Percentiles rank a stretch among this genome's conserved stretches.
Evolutionary conservation across 1,140 invertebrate species (phyloP).

Genomic region (Luehdorfia chinensis): DNA sequence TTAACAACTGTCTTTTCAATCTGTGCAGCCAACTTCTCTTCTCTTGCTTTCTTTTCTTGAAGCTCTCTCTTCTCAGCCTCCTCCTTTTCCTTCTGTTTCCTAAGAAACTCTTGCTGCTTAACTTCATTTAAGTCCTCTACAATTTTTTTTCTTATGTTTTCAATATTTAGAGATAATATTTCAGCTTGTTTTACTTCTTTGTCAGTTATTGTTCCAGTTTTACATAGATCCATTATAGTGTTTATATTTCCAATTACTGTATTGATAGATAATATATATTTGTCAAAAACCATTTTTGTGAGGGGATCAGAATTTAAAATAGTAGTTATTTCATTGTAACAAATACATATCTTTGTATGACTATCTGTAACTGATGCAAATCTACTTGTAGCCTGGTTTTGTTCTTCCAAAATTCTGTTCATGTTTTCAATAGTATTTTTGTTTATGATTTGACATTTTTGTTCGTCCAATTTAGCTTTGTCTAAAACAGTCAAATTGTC

Average conservation of each 20-base stretch:
- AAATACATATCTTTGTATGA: slow-evolving; percentile 57
- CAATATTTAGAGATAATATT: slow-evolving; percentile 57
- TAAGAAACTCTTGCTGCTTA: slow-evolving; percentile 47
- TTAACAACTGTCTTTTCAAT: slow-evolving; percentile 23
- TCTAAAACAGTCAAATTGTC: slow-evolving; percentile 58
- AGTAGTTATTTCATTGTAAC: slow-evolving; percentile 61
- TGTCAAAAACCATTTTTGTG: slow-evolving; percentile 47
- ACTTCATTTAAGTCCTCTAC: slow-evolving; percentile 39
- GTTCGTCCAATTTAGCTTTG: slow-evolving; percentile 56
- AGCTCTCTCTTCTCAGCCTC: slow-evolving; percentile 33
- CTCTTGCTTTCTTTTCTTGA: slow-evolving; percentile 39
- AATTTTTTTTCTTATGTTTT: slow-evolving; percentile 52
- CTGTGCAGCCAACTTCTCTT: slow-evolving; percentile 35
- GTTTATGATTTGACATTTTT: slow-evolving; percentile 54
- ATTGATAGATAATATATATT: slow-evolving; percentile 46
- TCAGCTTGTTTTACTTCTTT: slow-evolving; percentile 72
- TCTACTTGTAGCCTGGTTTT: slow-evolving; percentile 58
- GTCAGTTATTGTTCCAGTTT: slow-evolving; percentile 64
- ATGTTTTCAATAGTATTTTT: slow-evolving; percentile 64
- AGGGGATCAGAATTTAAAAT: slow-evolving; percentile 42
- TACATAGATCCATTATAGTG: slow-evolving; percentile 74
- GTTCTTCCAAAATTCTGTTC: slow-evolving; percentile 68
- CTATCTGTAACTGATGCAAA: slow-evolving; percentile 61
- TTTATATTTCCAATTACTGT: slow-evolving; percentile 67
- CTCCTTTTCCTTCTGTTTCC: slow-evolving; percentile 48